A percentile compares a stretch with the other conserved stretches of the same genome.
Conservation (phyloP, 2,113 vertebrate species). For the Prietella phreatophila region DNA sequence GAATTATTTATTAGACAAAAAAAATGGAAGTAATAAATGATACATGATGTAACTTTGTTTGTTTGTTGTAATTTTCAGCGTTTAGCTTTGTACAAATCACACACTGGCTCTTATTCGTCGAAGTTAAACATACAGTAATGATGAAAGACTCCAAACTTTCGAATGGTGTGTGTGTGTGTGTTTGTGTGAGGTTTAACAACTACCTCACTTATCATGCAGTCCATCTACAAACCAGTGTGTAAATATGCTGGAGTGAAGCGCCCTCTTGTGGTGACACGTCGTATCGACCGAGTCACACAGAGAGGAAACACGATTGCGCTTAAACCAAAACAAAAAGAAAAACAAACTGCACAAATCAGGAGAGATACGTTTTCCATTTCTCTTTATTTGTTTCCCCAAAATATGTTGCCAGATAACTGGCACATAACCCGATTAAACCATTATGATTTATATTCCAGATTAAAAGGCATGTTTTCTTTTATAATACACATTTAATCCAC, state of each 20-base stretch:
- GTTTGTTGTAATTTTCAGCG: background rate
- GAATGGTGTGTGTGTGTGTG: background rate
- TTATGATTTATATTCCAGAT: slow-evolving; percentile 54
- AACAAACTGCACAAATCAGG: background rate
- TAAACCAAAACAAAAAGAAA: too few relatives aligned
- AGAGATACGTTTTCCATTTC: slow-evolving; percentile 4
- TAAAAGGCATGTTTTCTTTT: slow-evolving; percentile 38
- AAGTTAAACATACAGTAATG: background rate
- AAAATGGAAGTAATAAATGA: background rate
- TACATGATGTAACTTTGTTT: background rate
- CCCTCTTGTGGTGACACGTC: background rate
- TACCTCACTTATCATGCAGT: background rate
- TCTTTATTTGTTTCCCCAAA: slow-evolving; percentile 62
- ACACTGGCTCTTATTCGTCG: too few relatives aligned
- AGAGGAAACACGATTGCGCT: background rate
- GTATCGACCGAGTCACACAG: background rate
- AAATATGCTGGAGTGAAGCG: background rate
- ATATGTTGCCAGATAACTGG: slow-evolving; percentile 57
- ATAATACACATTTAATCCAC: slow-evolving; percentile 38
- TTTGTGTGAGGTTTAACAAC: background rate
- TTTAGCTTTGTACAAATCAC: background rate
- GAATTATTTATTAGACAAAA: background rate
- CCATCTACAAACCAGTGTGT: background rate
- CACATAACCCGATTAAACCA: slow-evolving; percentile 49
- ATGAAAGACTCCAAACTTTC: background rate